Base-by-base conservation (phyloP, 2,888 invertebrate genomes). In the Sinopyrophorus schimmeli region DNA sequence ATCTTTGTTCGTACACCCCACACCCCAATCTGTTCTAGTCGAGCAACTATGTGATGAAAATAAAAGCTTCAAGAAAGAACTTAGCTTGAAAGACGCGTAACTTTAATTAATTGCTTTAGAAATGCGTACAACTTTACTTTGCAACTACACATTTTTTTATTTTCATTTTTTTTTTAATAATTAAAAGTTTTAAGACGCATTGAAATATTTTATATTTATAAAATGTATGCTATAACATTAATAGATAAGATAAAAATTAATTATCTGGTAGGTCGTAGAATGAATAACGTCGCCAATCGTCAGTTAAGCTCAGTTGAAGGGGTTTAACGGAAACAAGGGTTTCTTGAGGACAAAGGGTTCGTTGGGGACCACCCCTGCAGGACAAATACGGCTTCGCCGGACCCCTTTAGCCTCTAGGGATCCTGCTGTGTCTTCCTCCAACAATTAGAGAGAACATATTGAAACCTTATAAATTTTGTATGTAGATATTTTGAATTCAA, bases 311-410 rank as follows among this genome's bases (percentile, higher is more conserved):
- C 47, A 44, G 48, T 47, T 37, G 44, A 47, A 46, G 53, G 58
- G 60, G 53, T 57, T 49, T 51, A 51, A 50, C 53, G 56, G 55
- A 54, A 55, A 54, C 51, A 55, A 60, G 60, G 59, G 61, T 61
- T 65, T 61, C 64, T 64, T 61, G 62, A 64, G 64, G 62, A 64
- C 65, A 65, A 65, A 65, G 64, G 65, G 65, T 64, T 65, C 60
- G 62, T 58, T 58, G 56, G 62, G 56, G 62, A 59, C 61, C 59
- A 61, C 60, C 63, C 63, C 59, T 60, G 55, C 58, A 59, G 58
- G 61, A 60, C 60, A 57, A 60, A 61, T 60, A 60, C 52, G 59
- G 55, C 59, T 59, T 57, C 59, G 32, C 7, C 53, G 42, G 47
- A 47, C 47, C 48, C 52, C 39, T 52, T 42, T 38, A 39, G 42